Evolutionary conservation across 1,140 invertebrate species (phyloP).

Genomic region (Euura saliciscinereae): DNA sequence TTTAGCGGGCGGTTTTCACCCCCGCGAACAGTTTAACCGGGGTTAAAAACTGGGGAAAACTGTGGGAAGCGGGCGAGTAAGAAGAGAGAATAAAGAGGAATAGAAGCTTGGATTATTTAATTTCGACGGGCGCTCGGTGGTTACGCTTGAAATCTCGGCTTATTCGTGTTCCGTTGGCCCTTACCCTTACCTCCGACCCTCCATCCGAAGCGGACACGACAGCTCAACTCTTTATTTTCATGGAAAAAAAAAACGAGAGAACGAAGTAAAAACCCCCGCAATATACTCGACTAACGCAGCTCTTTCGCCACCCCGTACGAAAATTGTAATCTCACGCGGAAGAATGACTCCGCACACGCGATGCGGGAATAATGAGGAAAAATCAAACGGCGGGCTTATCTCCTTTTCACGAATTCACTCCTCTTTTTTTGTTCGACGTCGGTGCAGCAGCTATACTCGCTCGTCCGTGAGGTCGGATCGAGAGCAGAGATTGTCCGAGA

Average conservation of each 20-base stretch:
- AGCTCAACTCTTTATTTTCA: conserved; percentile 11
- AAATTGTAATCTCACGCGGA: not conserved
- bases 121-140: conserved; percentile 6
- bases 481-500: not conserved
- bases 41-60: not conserved
- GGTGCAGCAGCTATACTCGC: not conserved
- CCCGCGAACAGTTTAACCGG: not conserved
- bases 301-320: not conserved
- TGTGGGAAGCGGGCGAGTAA: conserved; percentile 29
- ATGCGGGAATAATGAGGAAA: not conserved
- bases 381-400: not conserved
- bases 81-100: conserved; percentile 22
- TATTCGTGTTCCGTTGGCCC: conserved; percentile 1
- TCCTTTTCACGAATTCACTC: too few species aligned
- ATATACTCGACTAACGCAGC: too few species aligned
- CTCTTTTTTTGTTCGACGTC: not conserved
- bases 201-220: not conserved
- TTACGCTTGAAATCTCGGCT: conserved; percentile 14
- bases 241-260: not conserved
- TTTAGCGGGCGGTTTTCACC: conserved; percentile 5
- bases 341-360: not conserved
- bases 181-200: not conserved
- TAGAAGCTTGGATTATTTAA: conserved; percentile 11
- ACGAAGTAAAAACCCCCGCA: too few species aligned
- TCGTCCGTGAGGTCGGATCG: not conserved